These are phyloP conservation scores for Theonella swinhoei DNA, from an alignment of 37 sponge, comb jelly and placozoan genomes.

Conservation along the genomic window DNA sequence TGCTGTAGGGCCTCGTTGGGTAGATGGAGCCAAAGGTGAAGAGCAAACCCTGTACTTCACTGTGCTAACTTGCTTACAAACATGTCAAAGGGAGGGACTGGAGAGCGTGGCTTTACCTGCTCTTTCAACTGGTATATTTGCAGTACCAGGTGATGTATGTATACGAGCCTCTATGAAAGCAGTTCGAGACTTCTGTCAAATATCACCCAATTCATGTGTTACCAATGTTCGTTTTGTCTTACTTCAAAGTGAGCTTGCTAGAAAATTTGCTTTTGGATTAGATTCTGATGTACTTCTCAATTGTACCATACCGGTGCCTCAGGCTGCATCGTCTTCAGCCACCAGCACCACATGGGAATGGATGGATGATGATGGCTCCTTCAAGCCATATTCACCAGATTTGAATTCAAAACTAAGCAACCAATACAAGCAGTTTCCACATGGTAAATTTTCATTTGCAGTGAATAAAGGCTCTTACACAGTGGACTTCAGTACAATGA, in stretches of 20 bases:
- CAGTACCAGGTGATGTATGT: constrained; percentile 63
- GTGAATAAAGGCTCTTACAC: constrained; percentile 23
- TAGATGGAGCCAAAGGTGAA: constrained; percentile 37
- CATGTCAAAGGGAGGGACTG: constrained; percentile 6
- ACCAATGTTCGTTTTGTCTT: constrained; percentile 43
- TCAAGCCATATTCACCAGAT: constrained; percentile 23
- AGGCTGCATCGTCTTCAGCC: background rate
- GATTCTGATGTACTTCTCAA: background rate
- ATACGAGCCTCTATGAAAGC: constrained; percentile 55
- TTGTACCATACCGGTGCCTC: background rate
- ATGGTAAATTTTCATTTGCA: background rate
- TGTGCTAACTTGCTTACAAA: constrained; percentile 10
- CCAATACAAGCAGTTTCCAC: constrained; percentile 24
- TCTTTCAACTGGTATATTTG: constrained; percentile 71
- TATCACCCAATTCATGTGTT: constrained; percentile 4
- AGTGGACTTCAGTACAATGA: constrained; percentile 66
- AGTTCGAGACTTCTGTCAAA: constrained; percentile 37
- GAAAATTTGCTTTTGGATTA: constrained; percentile 1
- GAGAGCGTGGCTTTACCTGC: constrained; percentile 73
- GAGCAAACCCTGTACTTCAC: constrained; percentile 37
- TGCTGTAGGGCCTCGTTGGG: constrained; percentile 81
- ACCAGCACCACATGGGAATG: constrained; percentile 42
- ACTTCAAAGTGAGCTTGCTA: background rate
- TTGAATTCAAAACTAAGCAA: constrained; percentile 3
- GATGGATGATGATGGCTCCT: constrained; percentile 54